phyloP scores from a whole-genome alignment of 2,797 vertebrate species.

The Botia kubotai region DNA sequence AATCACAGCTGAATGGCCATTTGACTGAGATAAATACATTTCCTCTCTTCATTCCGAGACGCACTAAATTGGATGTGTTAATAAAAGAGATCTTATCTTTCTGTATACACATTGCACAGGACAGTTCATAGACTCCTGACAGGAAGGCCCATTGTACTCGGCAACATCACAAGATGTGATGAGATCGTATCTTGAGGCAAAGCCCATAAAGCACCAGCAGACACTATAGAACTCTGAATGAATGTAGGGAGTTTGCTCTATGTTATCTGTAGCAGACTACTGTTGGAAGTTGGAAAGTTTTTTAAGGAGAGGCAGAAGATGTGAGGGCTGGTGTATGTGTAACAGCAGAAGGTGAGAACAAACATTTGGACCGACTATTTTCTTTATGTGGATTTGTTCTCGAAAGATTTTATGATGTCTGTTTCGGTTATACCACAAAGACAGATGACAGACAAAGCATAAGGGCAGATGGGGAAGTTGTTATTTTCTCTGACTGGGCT shows the following conservation, averaged over 20 bases:
- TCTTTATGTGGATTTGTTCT: conserved; percentile 44
- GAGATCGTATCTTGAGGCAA: conserved; percentile 57
- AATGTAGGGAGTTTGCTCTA: conserved; percentile 50
- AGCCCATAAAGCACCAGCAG: conserved; percentile 4
- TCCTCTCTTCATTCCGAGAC: conserved; percentile 30
- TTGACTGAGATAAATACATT: conserved; percentile 47
- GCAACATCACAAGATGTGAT: conserved; percentile 56
- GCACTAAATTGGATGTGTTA: conserved; percentile 52
- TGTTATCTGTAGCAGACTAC: conserved; percentile 47
- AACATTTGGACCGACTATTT: conserved; percentile 28
- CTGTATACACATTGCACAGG: conserved; percentile 34
- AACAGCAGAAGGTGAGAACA: neutral
- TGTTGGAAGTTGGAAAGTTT: conserved; percentile 1
- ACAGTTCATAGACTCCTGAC: conserved; percentile 54
- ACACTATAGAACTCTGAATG: conserved; percentile 28
- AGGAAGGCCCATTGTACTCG: conserved; percentile 55
- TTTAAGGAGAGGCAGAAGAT: neutral
- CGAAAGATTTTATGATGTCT: conserved; percentile 33
- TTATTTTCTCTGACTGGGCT: conserved; percentile 34
- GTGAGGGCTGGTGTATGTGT: conserved; percentile 16
- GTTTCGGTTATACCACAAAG: conserved; percentile 41
- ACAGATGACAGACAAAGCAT: conserved; percentile 26
- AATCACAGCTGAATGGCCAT: conserved; percentile 46
- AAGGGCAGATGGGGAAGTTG: conserved; percentile 35
- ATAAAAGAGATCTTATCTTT: conserved; percentile 61